phyloP scores from a whole-genome alignment of 1,140 invertebrate species.

The Sarcophaga bullata region DNA sequence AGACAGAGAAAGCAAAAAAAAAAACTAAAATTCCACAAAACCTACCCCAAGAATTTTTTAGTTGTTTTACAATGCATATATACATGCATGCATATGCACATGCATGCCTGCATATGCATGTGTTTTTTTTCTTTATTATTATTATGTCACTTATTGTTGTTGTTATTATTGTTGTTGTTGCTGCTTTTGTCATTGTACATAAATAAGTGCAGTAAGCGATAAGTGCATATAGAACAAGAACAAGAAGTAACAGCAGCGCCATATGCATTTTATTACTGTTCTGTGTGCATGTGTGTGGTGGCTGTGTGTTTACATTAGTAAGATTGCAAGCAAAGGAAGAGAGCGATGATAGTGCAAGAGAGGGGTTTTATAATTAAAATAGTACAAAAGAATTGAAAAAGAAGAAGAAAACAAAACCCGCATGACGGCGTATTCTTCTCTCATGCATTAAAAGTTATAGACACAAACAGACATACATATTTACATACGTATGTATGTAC shows the following conservation, averaged over 20 bases:
- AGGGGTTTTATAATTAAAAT: too few relatives aligned
- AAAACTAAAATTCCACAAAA: slow-evolving; percentile 15
- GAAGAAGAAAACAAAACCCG: too few relatives aligned
- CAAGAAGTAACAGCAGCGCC: neutral
- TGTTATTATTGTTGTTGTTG: neutral
- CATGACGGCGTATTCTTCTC: too few relatives aligned
- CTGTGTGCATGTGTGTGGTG: neutral
- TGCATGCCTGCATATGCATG: too few relatives aligned
- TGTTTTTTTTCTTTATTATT: slow-evolving; percentile 4
- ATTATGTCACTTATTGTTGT: slow-evolving; percentile 32
- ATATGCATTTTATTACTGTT: slow-evolving; percentile 14
- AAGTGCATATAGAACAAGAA: neutral
- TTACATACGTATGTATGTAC: too few relatives aligned
- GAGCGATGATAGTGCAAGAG: too few relatives aligned
- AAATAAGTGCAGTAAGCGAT: neutral
- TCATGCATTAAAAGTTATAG: too few relatives aligned
- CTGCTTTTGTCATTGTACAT: neutral
- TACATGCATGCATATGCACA: neutral
- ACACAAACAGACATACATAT: too few relatives aligned
- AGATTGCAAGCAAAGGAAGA: too few relatives aligned
- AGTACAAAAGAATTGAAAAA: too few relatives aligned
- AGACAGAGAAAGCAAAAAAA: neutral
- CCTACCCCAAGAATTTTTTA: slow-evolving; percentile 39
- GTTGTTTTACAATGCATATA: neutral
- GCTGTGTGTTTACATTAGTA: too few relatives aligned